These are phyloP conservation scores for Chitala chitala DNA, from an alignment of 2,113 vertebrate genomes.

Conservation along the genomic window DNA sequence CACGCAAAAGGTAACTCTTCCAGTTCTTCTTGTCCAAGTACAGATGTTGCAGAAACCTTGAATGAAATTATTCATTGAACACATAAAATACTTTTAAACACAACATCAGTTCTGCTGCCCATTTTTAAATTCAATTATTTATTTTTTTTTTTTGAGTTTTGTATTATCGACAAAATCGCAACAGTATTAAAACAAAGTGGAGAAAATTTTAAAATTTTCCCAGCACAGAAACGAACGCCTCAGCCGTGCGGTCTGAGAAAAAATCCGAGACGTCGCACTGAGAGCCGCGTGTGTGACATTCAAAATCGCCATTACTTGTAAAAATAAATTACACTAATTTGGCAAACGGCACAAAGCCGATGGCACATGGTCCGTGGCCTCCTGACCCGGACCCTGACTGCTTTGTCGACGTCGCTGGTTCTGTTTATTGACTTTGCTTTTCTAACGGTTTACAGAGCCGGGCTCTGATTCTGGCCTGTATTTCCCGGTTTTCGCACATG, in stretches of 20 bases:
- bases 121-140: background rate
- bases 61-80: too few relatives aligned
- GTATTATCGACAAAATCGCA: background rate
- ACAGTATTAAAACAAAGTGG: too few relatives aligned
- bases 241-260: constrained; percentile 27
- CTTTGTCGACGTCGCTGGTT: constrained; percentile 40
- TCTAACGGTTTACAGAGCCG: constrained; percentile 52
- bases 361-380: constrained; percentile 60
- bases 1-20: too few relatives aligned
- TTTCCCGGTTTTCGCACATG: constrained; percentile 47
- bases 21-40: too few relatives aligned
- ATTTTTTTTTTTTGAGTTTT: background rate
- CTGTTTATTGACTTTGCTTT: constrained; percentile 62
- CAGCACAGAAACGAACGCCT: constrained; percentile 12
- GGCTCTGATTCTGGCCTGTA: constrained; percentile 28
- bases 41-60: too few relatives aligned
- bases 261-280: constrained; percentile 31
- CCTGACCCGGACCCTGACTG: constrained; percentile 46
- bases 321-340: constrained; percentile 66
- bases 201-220: too few relatives aligned
- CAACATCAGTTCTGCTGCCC: background rate
- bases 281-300: constrained; percentile 46
- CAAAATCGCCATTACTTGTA: constrained; percentile 49
- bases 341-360: constrained; percentile 42
- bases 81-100: too few relatives aligned